Evolutionary conservation across 2,113 vertebrate genomes (phyloP), one percentile per base, ranked within the genome.

Genomic region (Craseonycteris thonglongyai): DNA sequence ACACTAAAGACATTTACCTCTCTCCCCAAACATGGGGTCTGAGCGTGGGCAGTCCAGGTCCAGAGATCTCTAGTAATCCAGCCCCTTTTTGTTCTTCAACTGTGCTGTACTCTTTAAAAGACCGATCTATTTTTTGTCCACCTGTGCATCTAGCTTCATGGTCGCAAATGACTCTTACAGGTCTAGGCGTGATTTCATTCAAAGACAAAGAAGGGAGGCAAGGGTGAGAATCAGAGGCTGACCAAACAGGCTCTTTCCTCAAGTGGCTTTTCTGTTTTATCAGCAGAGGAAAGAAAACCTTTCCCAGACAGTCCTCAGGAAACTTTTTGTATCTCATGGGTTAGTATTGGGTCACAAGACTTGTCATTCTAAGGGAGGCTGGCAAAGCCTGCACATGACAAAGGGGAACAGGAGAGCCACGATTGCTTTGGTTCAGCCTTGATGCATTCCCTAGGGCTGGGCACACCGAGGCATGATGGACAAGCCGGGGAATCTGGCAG

Each of bases 111-210:
- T 15, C 21, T 26, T 51, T 51, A 51, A 51, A 51, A 51, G 49
- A 51, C 49, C 15, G 49, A 2, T 40, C 65, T 6, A 4, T 26
- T 56, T 63, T 40, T 51, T 47, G n/a, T 51, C 11, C 35, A n/a
- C 66, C 3, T 1, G 1, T 21, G 72, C 10, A 2, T 14, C 0
- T 15, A 58, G 47, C 19, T 1, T 47, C 24, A 0, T 8, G 15
- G 40, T 35, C 21, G 3, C 28, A 28, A 24, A 0, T 33, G 56
- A 28, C 59, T 58, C 56, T 30, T 80, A 26, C 22, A 49, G 16
- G 2, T 28, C 33, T 28, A 54, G 54, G 35, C 45, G 15, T 2
- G 30, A 2, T 69, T 72, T 49, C 58, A 7, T 21, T 59, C 63
- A 61, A 0, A 40, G 54, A 33, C 40, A 2, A 1, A 10, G 4